Evolutionary conservation across 2,113 vertebrate genomes (phyloP).

Genomic region (Stigmatopora argus): DNA sequence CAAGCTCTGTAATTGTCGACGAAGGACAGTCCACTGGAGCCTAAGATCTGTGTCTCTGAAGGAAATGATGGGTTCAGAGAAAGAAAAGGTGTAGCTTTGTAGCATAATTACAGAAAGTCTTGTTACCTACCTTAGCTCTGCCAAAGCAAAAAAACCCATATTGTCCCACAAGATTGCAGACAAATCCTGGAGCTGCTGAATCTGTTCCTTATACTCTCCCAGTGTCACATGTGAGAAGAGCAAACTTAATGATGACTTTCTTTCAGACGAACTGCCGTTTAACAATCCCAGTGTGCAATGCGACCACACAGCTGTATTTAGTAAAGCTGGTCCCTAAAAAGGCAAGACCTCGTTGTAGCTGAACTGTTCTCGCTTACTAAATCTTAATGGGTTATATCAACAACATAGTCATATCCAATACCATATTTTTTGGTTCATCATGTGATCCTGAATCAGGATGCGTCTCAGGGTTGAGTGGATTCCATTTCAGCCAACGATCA

Average conservation of each 20-base stretch:
- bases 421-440: slow-evolving; percentile 51
- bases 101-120: neutral
- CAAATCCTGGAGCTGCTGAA: slow-evolving; percentile 82
- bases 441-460: slow-evolving; percentile 24
- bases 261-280: slow-evolving; percentile 68
- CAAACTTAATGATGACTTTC: slow-evolving; percentile 66
- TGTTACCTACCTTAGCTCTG: slow-evolving; percentile 79
- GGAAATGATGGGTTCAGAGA: neutral
- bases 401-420: slow-evolving; percentile 5
- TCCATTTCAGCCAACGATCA: slow-evolving; percentile 86
- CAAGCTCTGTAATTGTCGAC: slow-evolving; percentile 77
- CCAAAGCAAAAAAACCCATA: slow-evolving; percentile 71
- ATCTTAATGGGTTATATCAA: neutral
- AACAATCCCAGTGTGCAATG: slow-evolving; percentile 87
- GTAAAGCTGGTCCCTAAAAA: slow-evolving; percentile 81
- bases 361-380: neutral
- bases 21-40: slow-evolving; percentile 79
- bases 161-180: slow-evolving; percentile 84
- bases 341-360: neutral
- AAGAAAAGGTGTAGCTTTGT: neutral
- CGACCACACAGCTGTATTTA: slow-evolving; percentile 84
- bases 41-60: slow-evolving; percentile 75
- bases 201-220: slow-evolving; percentile 83
- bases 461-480: slow-evolving; percentile 54
- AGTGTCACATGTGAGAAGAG: slow-evolving; percentile 81